phyloP scores from a whole-genome alignment of 1,140 invertebrate genomes.

The Heliconius hewitsoni region DNA sequence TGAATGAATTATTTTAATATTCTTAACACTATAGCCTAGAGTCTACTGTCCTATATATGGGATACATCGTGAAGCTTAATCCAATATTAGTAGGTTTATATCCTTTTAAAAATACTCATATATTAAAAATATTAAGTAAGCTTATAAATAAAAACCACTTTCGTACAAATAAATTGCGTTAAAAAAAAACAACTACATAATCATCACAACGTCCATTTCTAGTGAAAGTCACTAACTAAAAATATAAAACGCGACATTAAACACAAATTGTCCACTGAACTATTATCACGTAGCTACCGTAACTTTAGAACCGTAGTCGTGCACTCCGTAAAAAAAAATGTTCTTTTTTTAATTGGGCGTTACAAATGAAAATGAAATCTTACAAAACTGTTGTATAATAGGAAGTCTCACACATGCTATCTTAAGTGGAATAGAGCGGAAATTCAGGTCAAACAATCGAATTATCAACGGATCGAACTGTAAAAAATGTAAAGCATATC shows the following conservation, averaged over 20 bases:
- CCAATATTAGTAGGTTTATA: no score
- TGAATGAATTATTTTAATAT: no score
- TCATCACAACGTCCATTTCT: not conserved
- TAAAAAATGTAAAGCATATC: not conserved
- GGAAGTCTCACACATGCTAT: constrained; percentile 30
- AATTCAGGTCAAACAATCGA: constrained; percentile 33
- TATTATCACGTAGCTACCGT: constrained; percentile 32
- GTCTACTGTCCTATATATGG: no score
- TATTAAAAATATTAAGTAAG: not conserved
- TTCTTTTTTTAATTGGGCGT: constrained; percentile 42
- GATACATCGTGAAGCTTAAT: no score
- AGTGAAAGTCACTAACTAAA: constrained; percentile 36
- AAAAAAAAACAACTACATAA: not conserved
- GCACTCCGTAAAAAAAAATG: constrained; percentile 31
- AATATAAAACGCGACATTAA: constrained; percentile 33
- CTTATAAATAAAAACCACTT: not conserved
- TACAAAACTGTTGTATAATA: constrained; percentile 39
- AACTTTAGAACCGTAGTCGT: constrained; percentile 27
- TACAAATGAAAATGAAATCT: constrained; percentile 44
- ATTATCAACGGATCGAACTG: constrained; percentile 18
- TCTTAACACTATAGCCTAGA: no score
- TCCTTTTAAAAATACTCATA: no score
- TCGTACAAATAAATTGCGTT: not conserved
- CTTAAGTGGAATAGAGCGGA: constrained; percentile 18
- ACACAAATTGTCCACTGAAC: constrained; percentile 24